Percentiles rank a stretch among this genome's conserved stretches.
These are phyloP conservation scores for Belonocnema kinseyi DNA, from an alignment of 1,140 invertebrate species.

Conservation along the genomic window DNA sequence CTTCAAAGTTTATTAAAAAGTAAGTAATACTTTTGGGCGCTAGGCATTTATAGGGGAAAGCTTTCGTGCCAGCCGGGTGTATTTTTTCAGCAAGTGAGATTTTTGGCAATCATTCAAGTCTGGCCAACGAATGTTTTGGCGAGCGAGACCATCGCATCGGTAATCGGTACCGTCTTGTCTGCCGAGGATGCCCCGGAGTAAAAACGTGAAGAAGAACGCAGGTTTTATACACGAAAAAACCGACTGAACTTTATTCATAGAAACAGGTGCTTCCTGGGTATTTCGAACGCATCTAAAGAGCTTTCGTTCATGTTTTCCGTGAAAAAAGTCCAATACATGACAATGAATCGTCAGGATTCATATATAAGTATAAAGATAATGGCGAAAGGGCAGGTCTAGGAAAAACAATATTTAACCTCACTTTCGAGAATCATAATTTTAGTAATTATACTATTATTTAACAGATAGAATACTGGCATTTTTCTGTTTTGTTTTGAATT, in stretches of 20 bases:
- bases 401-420: too few relatives aligned
- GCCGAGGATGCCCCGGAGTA: slow-evolving; percentile 43
- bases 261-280: not conserved
- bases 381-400: too few relatives aligned
- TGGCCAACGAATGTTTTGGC: slow-evolving; percentile 60
- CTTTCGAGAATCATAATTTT: too few relatives aligned
- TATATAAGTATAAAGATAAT: too few relatives aligned
- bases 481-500: not conserved
- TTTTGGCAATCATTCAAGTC: slow-evolving; percentile 65
- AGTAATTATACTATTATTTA: too few relatives aligned
- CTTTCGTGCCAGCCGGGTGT: slow-evolving; percentile 56
- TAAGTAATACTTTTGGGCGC: too few relatives aligned
- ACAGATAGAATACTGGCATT: too few relatives aligned
- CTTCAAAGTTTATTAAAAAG: too few relatives aligned
- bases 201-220: not conserved
- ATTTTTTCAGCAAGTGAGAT: slow-evolving; percentile 64
- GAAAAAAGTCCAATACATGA: not conserved
- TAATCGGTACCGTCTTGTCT: slow-evolving; percentile 59
- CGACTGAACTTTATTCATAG: slow-evolving; percentile 2
- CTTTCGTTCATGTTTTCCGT: not conserved
- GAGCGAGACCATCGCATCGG: slow-evolving; percentile 44
- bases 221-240: not conserved
- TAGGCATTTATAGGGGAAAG: not conserved
- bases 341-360: not conserved
- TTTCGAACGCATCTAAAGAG: not conserved